Conservation (phyloP, 2,888 invertebrate genomes). For the Hyles lineata region DNA sequence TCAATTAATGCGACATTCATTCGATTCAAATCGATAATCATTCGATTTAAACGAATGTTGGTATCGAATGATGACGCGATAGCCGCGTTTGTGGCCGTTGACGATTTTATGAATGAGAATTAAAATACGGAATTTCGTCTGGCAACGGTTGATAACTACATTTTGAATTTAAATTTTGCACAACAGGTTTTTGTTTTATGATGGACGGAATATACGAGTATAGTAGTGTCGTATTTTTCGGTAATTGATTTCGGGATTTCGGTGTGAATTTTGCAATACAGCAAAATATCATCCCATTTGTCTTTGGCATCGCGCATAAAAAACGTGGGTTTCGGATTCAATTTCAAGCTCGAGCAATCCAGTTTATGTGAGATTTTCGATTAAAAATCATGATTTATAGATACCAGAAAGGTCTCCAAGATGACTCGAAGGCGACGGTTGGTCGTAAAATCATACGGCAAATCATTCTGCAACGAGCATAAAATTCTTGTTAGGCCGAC, state of each 20-base stretch:
- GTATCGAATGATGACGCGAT: conserved; percentile 43
- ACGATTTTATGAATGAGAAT: conserved; percentile 14
- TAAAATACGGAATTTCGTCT: conserved; percentile 15
- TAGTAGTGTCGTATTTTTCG: not conserved
- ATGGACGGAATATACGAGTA: not conserved
- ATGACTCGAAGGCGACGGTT: too few species aligned
- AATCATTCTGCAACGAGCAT: too few species aligned
- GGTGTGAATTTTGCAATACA: too few species aligned
- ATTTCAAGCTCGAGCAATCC: too few species aligned
- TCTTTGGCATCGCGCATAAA: too few species aligned
- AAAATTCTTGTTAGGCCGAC: too few species aligned
- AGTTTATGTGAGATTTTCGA: too few species aligned
- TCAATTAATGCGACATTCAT: conserved; percentile 62
- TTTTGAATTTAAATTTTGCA: not conserved
- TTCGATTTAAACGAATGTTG: conserved; percentile 50
- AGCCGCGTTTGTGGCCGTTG: not conserved
- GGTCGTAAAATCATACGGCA: too few species aligned
- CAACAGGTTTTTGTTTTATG: not conserved
- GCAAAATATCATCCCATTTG: too few species aligned
- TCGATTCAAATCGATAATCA: conserved; percentile 51
- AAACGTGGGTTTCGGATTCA: too few species aligned
- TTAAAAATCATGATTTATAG: too few species aligned
- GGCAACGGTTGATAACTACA: not conserved
- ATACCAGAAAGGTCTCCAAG: too few species aligned
- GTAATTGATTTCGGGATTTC: not conserved